Evolutionary conservation across 2,797 vertebrate genomes (phyloP).

Genomic region (Furcifer pardalis): DNA sequence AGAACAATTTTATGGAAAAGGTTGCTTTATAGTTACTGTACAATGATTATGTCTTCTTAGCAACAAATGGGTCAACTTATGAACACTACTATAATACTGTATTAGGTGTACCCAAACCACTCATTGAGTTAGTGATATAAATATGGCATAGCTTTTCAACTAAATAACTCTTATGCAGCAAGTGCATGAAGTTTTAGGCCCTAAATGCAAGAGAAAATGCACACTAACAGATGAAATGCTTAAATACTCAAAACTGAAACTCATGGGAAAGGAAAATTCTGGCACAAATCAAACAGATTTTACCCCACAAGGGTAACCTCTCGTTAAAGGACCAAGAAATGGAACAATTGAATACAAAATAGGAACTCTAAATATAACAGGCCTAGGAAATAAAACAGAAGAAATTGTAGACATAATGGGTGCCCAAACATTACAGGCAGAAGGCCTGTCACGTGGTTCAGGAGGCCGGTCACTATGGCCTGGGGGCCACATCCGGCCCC

Average conservation of each 20-base stretch:
- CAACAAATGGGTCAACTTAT: background rate
- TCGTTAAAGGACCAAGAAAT: too few relatives aligned
- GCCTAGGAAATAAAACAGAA: too few relatives aligned
- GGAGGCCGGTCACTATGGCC: too few relatives aligned
- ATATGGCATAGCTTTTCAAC: background rate
- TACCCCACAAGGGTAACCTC: too few relatives aligned
- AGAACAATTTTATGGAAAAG: background rate
- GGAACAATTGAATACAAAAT: too few relatives aligned
- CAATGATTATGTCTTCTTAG: background rate
- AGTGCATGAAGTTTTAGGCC: background rate
- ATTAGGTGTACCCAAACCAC: background rate
- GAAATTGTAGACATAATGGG: too few relatives aligned
- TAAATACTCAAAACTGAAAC: background rate
- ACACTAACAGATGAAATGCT: background rate
- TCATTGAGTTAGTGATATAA: background rate
- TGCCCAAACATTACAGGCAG: too few relatives aligned
- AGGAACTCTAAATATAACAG: too few relatives aligned
- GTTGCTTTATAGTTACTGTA: background rate
- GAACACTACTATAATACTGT: background rate
- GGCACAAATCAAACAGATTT: too few relatives aligned
- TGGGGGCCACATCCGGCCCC: too few relatives aligned
- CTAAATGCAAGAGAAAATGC: background rate
- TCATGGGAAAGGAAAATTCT: background rate
- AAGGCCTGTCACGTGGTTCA: too few relatives aligned
- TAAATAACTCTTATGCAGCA: background rate